Conservation (phyloP, 2,797 vertebrate species). For the Chanos chanos region DNA sequence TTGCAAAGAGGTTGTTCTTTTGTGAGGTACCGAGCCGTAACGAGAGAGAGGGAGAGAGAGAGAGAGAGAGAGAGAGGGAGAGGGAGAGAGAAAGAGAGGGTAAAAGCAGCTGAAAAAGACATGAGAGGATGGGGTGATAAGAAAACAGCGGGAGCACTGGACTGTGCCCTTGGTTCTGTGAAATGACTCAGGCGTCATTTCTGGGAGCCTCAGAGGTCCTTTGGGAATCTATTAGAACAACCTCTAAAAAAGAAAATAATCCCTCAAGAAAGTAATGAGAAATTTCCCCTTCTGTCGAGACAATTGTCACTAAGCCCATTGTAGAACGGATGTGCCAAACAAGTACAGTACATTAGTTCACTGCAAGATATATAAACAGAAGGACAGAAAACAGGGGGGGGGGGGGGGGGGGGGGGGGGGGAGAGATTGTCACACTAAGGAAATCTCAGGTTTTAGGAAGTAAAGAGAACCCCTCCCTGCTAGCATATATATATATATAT, state of each 20-base stretch:
- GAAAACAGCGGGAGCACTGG: too few species aligned
- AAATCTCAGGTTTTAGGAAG: neutral
- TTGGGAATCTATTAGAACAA: too few species aligned
- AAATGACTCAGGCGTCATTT: conserved; percentile 9
- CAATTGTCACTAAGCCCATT: too few species aligned
- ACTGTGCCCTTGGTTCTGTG: neutral
- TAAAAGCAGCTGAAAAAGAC: neutral
- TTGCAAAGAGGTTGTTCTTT: conserved; percentile 17
- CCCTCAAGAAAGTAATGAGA: neutral
- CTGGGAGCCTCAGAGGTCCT: neutral
- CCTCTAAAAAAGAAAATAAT: neutral
- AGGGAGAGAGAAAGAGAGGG: neutral
- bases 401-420: neutral
- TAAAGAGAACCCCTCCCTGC: too few species aligned
- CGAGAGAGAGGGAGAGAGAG: neutral
- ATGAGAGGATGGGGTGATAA: too few species aligned
- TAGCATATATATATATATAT: neutral
- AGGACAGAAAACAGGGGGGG: neutral
- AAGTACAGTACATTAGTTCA: neutral
- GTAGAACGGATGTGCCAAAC: neutral
- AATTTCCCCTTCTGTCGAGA: too few species aligned
- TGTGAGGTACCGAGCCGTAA: conserved; percentile 22
- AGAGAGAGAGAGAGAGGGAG: neutral
- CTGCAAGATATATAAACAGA: neutral
- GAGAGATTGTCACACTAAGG: neutral